Base-by-base conservation (phyloP, 2,888 invertebrate genomes). In the Octodonta nipae region DNA sequence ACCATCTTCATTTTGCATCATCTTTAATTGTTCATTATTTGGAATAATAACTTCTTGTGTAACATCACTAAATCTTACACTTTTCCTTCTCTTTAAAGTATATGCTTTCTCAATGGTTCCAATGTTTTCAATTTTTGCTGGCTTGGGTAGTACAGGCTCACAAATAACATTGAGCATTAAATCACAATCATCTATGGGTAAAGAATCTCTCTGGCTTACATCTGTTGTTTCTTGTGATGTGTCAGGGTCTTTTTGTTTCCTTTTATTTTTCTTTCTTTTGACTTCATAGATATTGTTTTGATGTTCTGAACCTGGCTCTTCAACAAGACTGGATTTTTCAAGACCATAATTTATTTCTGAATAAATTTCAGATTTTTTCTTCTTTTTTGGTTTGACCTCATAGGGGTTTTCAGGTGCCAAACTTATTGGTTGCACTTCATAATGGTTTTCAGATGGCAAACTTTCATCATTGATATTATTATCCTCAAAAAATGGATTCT, bases 1-100 rank as follows among this genome's bases (percentile, higher is more conserved):
- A 32, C 22, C 32, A n/a, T 30, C 20, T 3, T 17, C 33, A n/a
- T 28, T 32, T 24, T 38, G 39, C 22, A 40, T 17, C 36, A 39
- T 34, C 38, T 44, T 33, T 8, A 44, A 14, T 28, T 51, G 46
- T 22, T 51, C 48, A 20, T 51, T 50, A 29, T 42, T 47, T 6
- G 52, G 51, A n/a, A 57, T 56, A n/a, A 54, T 49, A 8, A 45
- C 33, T 36, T 55, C 51, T 36, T 52, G 42, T 4, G 49, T 52
- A 1, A 50, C 44, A 15, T 54, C 46, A 35, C 49, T 56, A 35
- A 57, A 56, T 28, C 55, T 44, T 0, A 56, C 48, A 33, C 43
- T 51, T 39, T 45, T 48, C 15, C 43, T 39, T 28, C 44, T 36
- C 29, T 33, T 40, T 13, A 39, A 33, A 11, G 12, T 32, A 8